A percentile compares a stretch with the other conserved stretches of the same genome.
Evolutionary conservation across 2,797 vertebrate genomes (phyloP).

Genomic region (Hypotaenidia okinawae): DNA sequence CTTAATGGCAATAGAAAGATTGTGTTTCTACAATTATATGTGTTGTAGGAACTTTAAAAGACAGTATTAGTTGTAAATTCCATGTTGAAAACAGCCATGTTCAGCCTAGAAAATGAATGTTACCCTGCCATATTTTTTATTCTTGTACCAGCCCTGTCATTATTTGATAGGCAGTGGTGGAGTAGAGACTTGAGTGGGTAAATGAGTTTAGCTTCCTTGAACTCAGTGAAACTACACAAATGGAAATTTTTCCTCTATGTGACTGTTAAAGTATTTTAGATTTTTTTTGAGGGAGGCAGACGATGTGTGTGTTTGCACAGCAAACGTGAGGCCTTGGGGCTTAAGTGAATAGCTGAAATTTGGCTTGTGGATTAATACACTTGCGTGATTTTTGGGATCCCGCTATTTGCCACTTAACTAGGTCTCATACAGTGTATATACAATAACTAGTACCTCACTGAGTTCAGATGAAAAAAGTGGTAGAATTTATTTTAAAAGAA

Average conservation of each 20-base stretch:
- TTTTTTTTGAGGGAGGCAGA: neutral
- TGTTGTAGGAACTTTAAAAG: neutral
- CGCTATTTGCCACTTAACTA: neutral
- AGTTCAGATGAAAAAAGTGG: neutral
- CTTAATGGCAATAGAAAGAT: neutral
- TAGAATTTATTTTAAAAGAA: neutral
- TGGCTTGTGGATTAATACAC: neutral
- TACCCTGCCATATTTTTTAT: neutral
- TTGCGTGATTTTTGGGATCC: neutral
- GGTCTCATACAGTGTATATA: neutral
- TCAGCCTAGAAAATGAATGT: neutral
- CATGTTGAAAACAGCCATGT: neutral
- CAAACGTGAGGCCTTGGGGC: neutral
- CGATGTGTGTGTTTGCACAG: neutral
- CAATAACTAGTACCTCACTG: neutral
- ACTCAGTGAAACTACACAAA: neutral
- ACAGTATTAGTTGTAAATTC: neutral
- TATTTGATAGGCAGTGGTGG: neutral
- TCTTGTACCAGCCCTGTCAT: neutral
- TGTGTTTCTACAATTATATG: neutral
- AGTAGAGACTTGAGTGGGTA: neutral
- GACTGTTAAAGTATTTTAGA: neutral
- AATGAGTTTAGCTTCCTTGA: neutral
- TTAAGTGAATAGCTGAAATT: neutral
- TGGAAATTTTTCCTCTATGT: neutral